Percentiles rank a stretch among this genome's conserved stretches.
phyloP scores from a whole-genome alignment of 53 echinoderm and acorn worm genomes.

The Paracentrotus lividus region DNA sequence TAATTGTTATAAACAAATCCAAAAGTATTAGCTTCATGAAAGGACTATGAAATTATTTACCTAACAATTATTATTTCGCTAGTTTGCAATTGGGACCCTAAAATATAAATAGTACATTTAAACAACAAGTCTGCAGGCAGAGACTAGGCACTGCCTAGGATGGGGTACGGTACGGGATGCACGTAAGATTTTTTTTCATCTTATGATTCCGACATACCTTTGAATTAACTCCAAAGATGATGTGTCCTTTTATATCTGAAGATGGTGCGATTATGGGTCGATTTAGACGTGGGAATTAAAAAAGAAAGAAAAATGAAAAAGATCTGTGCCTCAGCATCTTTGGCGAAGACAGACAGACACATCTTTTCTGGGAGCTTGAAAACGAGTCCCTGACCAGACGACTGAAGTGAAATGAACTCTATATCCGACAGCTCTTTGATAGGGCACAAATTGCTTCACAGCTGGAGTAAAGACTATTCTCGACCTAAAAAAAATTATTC shows the following conservation, averaged over 20 bases:
- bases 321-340: constrained; percentile 17
- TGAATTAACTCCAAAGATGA: neutral
- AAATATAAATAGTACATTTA: no score
- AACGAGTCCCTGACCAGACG: neutral
- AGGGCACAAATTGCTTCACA: constrained; percentile 18
- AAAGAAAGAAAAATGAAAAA: neutral
- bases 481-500: neutral
- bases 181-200: neutral
- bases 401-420: neutral
- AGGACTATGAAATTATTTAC: no score
- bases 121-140: neutral
- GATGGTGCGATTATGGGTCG: constrained; percentile 10
- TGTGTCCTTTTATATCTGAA: constrained; percentile 16
- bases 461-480: neutral
- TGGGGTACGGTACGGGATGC: neutral
- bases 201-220: neutral
- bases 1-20: no score
- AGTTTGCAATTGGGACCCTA: no score
- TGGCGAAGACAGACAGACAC: constrained; percentile 3
- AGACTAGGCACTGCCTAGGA: no score
- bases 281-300: constrained; percentile 2
- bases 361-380: neutral
- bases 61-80: no score
- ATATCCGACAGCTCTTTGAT: constrained; percentile 7
- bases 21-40: no score